Evolutionary conservation across 2,113 vertebrate species (phyloP), one percentile per base, ranked within the genome.

Genomic region (Neolamprologus cancellatus): DNA sequence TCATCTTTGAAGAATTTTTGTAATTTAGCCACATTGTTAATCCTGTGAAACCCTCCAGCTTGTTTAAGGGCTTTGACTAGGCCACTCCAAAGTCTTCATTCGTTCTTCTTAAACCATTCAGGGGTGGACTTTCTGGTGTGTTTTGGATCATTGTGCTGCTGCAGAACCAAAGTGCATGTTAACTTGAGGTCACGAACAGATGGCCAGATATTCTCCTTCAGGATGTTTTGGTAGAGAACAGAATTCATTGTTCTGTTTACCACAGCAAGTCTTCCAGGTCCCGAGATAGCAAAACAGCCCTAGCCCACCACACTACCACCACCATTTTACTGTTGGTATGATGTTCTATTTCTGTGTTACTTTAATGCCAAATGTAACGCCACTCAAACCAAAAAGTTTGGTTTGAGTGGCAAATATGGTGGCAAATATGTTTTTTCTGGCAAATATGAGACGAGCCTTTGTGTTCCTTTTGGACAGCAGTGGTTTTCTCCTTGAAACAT

Each of bases 221-320:
- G 57, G 57, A 32, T 61, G 8, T 61, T 59, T 32, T 61, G 57
- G 28, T 61, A 32, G 3, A 32, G 15, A 61, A 0, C 57, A 61
- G 28, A 61, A 61, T 32, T 61, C 8, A 32, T 32, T 32, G 57
- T 61, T 59, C 57, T 0, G 0, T 61, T 61, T 61, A 0, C 54
- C 54, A 55, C 54, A 55, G 54, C 7, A 55, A 55, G 57, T 61
- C 28, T 61, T 61, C 57, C 57, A 61, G 28, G 8, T 32, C 28
- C 1, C 0, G 8, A 61, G 57, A 11, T 32, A 11, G 57, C 15
- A 61, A 61, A 32, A 61, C 53, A 14, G 23, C 23, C 53, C 53
- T 25, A 55, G 15, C 6, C 57, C 57, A 6, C 28, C 28, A 59
- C 55, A 18, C 28, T 59, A 10, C 28, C 55, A 18, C 28, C 5